Conservation (phyloP, 2,113 vertebrate genomes). For the Carettochelys insculpta region DNA sequence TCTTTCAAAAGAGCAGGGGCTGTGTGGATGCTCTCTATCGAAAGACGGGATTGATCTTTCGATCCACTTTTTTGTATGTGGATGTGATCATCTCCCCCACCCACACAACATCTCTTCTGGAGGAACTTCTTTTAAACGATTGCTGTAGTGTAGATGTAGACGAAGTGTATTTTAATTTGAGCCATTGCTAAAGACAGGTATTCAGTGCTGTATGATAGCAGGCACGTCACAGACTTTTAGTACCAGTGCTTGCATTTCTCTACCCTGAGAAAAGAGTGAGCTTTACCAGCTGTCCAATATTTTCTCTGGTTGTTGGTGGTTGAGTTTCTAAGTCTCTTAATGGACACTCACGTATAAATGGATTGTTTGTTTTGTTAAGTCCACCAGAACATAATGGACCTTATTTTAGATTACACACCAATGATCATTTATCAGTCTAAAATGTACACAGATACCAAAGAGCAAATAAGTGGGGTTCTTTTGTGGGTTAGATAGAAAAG, state of each 20-base stretch:
- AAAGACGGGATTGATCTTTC: too few relatives aligned
- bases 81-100: too few relatives aligned
- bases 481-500: neutral
- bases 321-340: neutral
- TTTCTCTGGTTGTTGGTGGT: neutral
- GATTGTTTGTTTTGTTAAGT: neutral
- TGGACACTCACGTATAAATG: too few relatives aligned
- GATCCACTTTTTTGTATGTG: too few relatives aligned
- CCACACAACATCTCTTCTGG: too few relatives aligned
- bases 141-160: too few relatives aligned
- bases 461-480: neutral
- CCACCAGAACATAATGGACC: too few relatives aligned
- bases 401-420: neutral
- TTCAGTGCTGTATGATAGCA: accelerated
- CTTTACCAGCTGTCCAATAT: neutral
- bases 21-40: too few relatives aligned
- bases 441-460: neutral
- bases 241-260: neutral
- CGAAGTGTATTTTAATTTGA: accelerated
- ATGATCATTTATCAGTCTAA: neutral
- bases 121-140: too few relatives aligned
- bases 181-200: neutral
- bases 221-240: neutral
- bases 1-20: too few relatives aligned
- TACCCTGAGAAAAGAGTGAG: neutral